Evolutionary conservation across 2,113 vertebrate genomes (phyloP).

Genomic region (Rhea americana): DNA sequence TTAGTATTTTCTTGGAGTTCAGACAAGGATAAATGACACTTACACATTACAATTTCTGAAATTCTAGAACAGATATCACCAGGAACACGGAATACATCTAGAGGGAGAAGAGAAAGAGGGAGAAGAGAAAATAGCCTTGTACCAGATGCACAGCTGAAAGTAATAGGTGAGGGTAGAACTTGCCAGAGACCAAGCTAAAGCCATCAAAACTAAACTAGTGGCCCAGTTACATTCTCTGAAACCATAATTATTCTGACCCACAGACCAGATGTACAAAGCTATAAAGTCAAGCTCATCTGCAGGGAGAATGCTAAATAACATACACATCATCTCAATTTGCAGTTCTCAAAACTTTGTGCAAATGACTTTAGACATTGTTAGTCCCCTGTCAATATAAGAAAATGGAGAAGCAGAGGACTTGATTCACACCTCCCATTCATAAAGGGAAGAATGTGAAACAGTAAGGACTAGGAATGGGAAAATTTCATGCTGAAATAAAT

Average conservation of each 20-base stretch:
- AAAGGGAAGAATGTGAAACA: not conserved
- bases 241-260: not conserved
- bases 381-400: not conserved
- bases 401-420: not conserved
- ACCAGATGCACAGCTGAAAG: not conserved
- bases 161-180: not conserved
- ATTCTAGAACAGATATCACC: not conserved
- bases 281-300: not conserved
- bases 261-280: not conserved
- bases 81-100: fast-evolving
- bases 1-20: not conserved
- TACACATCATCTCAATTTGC: not conserved
- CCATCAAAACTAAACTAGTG: not conserved
- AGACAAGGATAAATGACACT: not conserved
- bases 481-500: not conserved
- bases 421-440: not conserved
- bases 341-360: not conserved
- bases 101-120: not conserved
- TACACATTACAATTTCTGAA: not conserved
- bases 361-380: not conserved
- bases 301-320: not conserved
- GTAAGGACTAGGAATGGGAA: not conserved
- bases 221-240: not conserved
- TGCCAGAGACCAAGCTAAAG: not conserved
- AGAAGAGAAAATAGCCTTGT: no score